Evolutionary conservation across 2,888 invertebrate genomes (phyloP).

Genomic region (Copidosoma aretas): DNA sequence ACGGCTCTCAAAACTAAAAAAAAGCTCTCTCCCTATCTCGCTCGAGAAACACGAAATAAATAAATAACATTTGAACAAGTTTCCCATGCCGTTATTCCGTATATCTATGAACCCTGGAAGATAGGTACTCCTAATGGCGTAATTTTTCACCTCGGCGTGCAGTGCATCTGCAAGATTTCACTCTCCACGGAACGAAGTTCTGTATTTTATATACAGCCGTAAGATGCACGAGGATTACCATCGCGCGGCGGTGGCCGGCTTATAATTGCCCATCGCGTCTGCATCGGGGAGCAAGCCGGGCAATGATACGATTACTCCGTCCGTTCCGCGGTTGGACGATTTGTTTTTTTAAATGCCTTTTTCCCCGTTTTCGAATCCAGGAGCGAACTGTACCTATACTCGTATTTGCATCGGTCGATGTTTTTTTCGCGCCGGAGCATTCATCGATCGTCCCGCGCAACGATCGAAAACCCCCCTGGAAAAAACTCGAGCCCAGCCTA

Average conservation of each 20-base stretch:
- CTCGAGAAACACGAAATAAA: not conserved
- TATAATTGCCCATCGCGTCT: not conserved
- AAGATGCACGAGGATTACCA: constrained; percentile 1
- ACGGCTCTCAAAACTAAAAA: too few relatives aligned
- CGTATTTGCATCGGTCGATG: too few relatives aligned
- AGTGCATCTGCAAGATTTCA: constrained; percentile 16
- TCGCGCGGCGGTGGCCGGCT: not conserved
- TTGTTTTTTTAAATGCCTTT: too few relatives aligned
- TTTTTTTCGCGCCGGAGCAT: not conserved
- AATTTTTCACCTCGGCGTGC: constrained; percentile 15
- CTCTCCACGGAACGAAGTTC: not conserved
- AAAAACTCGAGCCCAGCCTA: too few relatives aligned
- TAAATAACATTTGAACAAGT: constrained; percentile 10
- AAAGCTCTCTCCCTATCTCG: too few relatives aligned
- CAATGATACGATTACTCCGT: not conserved
- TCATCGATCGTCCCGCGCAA: not conserved
- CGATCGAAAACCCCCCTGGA: not conserved
- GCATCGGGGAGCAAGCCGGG: not conserved
- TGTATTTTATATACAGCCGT: not conserved
- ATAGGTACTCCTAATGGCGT: constrained; percentile 17
- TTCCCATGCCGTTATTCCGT: constrained; percentile 17
- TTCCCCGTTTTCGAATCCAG: too few relatives aligned
- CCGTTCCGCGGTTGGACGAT: too few relatives aligned
- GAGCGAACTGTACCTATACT: too few relatives aligned
- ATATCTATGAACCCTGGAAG: constrained; percentile 8